A percentile compares a stretch with the other conserved stretches of the same genome.
phyloP scores from a whole-genome alignment of 2,797 vertebrate species.

The Emydoidea blandingii region DNA sequence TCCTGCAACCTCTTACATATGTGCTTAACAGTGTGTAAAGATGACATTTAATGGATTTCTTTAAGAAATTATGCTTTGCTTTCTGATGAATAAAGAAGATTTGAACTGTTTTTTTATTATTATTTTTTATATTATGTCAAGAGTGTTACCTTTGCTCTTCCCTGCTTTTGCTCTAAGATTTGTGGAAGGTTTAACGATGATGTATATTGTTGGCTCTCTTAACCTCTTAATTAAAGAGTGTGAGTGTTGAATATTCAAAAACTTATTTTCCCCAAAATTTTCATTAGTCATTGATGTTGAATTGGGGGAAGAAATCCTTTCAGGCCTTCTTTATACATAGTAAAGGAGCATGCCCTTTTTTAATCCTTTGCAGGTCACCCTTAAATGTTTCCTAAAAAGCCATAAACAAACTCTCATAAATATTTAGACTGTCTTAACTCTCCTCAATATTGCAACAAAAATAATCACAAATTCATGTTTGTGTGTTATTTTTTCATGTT shows the following conservation, averaged over 20 bases:
- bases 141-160: not conserved
- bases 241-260: not conserved
- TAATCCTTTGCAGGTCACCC: not conserved
- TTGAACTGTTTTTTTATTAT: not conserved
- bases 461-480: not conserved
- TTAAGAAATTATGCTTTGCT: not conserved
- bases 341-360: not conserved
- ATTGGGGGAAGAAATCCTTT: not conserved
- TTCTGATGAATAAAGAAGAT: not conserved
- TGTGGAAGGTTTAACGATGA: not conserved
- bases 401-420: not conserved
- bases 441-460: not conserved
- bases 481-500: not conserved
- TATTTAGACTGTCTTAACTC: not conserved
- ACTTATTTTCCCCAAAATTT: not conserved
- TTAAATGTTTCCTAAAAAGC: not conserved
- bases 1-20: not conserved
- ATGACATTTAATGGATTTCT: not conserved
- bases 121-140: not conserved
- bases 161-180: not conserved
- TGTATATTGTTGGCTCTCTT: rapidly evolving
- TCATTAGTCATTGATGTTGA: not conserved
- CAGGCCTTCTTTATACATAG: not conserved
- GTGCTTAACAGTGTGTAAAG: not conserved
- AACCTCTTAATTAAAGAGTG: not conserved